Base-by-base conservation (phyloP, 1,140 invertebrate genomes). In the Vanessa tameamea region DNA sequence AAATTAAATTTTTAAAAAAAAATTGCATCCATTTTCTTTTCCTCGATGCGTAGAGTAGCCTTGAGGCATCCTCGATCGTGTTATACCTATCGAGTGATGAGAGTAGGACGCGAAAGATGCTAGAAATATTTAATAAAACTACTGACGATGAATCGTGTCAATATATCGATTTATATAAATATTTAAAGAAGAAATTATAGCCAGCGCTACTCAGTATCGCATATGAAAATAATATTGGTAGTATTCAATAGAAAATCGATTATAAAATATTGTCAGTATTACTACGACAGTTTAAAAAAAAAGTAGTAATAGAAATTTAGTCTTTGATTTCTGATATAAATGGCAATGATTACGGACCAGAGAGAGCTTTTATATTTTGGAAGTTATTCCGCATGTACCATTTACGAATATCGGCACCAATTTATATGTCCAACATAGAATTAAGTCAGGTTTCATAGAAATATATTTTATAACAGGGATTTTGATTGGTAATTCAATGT, bases 401-500 rank as follows among this genome's bases (percentile, higher is more conserved):
- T 69, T 71, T 75, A 72, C 47, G n/a, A 61, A 73, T 81, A 72
- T 65, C 82, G 82, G 87, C 84, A 88, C 87, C 87, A 87, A 87
- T 88, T 86, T 86, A 82, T 79, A 86, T 73, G 72, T 84, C 64
- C 78, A 82, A 75, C 70, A 23, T 88, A 88, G 82, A 55, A 64
- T 47, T 82, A 84, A 87, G 80, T 63, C 76, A 65, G 75, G 78
- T 79, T 80, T 83, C 69, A 82, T 77, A 85, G 63, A 73, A 81
- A 80, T 82, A 83, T 87, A 89, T 87, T 75, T 87, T 88, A 87
- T 85, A 79, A 78, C 81, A 82, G 78, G 73, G 72, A 73, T 83
- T 84, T 89, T 89, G 76, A 80, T 87, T 78, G 76, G 70, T 82
- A 80, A 75, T 82, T 75, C 81, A 84, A 77, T 72, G 79, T 78